Evolutionary conservation across 92 coral and sea anemone genomes (phyloP), one percentile per base, ranked within the genome.

Genomic region (Palythoa caribaeorum): DNA sequence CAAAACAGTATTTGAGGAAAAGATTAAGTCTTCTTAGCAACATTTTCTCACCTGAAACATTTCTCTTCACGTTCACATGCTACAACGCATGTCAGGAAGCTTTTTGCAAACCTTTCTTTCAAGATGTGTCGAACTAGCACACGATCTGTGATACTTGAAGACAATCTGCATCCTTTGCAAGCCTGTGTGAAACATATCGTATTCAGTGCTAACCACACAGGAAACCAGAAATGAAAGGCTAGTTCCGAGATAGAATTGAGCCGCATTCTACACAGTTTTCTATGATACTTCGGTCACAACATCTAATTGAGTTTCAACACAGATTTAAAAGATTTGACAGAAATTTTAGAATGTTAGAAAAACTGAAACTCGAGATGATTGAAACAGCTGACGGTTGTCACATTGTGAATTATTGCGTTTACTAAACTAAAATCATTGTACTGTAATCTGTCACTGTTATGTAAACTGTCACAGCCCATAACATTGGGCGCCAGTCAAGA

Each of bases 11-110:
- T 28, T 28, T 28, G 28, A 28, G 28, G 28, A 28, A 8, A 20
- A 65, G 11, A 17, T 17, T 20, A n/a, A 9, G 20, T 47, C 13
- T 19, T 17, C 12, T 13, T 6, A 73, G 15, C 6, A 44, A n/a
- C 40, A 1, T 48, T 28, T 15, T 4, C 83, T 53, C 16, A 77
- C 83, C 83, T 77, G 83, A 52, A 77, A 38, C 83, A 77, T 37
- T 36, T 54, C 10, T 35, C n/a, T 6, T 54, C 83, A 38, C 10
- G 16, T 77, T 77, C 83, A 52, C 83, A 77, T 3, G 50, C 83
- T 15, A 14, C 9, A 54, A 77, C 54, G 36, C 83, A 77, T 13
- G 66, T 10, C 10, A 52, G 83, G 17, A 77, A 77, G 40, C 21
- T 53, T 7, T 53, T 77, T 52, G 83, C 12, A 53, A 54, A 77